Evolutionary conservation across 2,797 vertebrate genomes (phyloP).

Genomic region (Tiaroga cobitis): DNA sequence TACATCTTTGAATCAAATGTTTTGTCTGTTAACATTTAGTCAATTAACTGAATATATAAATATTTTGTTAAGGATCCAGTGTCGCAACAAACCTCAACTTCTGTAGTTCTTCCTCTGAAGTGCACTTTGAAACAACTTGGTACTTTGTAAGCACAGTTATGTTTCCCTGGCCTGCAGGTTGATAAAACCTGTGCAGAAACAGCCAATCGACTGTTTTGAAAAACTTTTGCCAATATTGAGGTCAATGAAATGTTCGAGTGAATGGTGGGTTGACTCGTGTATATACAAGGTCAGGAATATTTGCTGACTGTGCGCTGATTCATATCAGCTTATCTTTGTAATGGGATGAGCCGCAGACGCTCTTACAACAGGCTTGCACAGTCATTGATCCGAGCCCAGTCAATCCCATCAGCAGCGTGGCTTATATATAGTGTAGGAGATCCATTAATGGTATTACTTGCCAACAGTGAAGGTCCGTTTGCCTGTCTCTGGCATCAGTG

Average conservation of each 20-base stretch:
- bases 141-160: not conserved
- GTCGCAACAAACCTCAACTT: not conserved
- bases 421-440: conserved; percentile 54
- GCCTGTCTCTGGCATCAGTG: conserved; percentile 24
- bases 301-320: conserved; percentile 24
- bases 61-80: not conserved
- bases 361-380: conserved; percentile 2
- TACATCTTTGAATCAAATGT: no score
- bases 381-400: conserved; percentile 47
- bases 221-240: no score
- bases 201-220: not conserved
- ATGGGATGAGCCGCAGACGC: conserved; percentile 2
- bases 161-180: not conserved
- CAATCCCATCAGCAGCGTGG: conserved; percentile 54
- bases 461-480: conserved; percentile 6
- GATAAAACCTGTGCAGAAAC: not conserved
- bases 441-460: conserved; percentile 59
- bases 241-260: not conserved
- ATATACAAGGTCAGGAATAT: conserved; percentile 6
- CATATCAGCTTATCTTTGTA: conserved; percentile 42
- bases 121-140: not conserved
- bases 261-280: not conserved
- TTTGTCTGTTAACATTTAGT: no score
- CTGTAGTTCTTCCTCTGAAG: not conserved
- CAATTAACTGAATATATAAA: not conserved